phyloP scores from a whole-genome alignment of 53 echinoderm and acorn worm species.

The Stichopus horrens region DNA sequence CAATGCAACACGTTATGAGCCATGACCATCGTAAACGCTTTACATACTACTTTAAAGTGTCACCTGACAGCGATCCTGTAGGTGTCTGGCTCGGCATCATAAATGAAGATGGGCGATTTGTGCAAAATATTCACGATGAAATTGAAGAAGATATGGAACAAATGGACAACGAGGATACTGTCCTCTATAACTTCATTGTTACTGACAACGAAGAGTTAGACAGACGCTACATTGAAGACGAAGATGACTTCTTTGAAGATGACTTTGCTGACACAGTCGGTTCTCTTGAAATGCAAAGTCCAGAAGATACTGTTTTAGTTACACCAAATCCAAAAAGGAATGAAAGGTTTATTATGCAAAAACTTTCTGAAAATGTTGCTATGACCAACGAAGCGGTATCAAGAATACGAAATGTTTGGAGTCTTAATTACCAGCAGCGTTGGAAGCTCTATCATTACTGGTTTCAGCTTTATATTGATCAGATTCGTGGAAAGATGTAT shows the following conservation, averaged over 20 bases:
- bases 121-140: not conserved
- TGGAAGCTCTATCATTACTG: slow-evolving; percentile 78
- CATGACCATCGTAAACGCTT: not conserved
- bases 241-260: slow-evolving; percentile 21
- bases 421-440: slow-evolving; percentile 39
- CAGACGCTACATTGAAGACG: slow-evolving; percentile 30
- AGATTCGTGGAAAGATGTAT: slow-evolving; percentile 12
- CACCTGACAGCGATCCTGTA: not conserved
- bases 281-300: not conserved
- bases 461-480: slow-evolving; percentile 44
- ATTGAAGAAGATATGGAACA: not conserved
- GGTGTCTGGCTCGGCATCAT: slow-evolving; percentile 20
- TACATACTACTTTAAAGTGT: not conserved
- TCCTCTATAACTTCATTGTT: not conserved
- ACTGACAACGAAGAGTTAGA: slow-evolving; percentile 19
- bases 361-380: not conserved
- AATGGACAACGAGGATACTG: not conserved
- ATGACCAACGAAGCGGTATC: slow-evolving; percentile 29
- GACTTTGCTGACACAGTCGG: not conserved
- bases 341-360: not conserved
- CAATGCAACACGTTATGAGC: slow-evolving; percentile 47
- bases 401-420: slow-evolving; percentile 54
- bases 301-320: not conserved
- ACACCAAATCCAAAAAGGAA: not conserved
- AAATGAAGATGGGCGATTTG: not conserved